Evolutionary conservation across 2,888 invertebrate species (phyloP).

Genomic region (Leptothorax acervorum): DNA sequence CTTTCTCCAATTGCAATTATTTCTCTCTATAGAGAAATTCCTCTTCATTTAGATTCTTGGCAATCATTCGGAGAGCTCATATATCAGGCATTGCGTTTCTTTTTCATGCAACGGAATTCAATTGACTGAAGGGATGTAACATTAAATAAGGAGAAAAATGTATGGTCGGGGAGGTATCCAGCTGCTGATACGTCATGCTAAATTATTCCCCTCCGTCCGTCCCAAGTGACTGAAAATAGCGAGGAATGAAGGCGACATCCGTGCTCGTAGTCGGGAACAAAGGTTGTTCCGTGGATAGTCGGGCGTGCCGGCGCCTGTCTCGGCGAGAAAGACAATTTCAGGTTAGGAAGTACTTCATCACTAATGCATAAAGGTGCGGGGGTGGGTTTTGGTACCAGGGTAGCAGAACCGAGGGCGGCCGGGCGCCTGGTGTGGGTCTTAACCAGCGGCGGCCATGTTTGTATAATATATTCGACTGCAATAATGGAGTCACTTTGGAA

Average conservation of each 20-base stretch:
- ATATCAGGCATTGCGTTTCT: background rate
- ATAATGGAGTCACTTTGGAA: slow-evolving; percentile 80
- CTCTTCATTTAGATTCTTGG: background rate
- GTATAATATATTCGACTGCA: slow-evolving; percentile 80
- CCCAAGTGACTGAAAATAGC: slow-evolving; percentile 69
- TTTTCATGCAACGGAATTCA: background rate
- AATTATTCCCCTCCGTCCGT: slow-evolving; percentile 65
- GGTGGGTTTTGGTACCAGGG: slow-evolving; percentile 44
- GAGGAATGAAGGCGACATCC: slow-evolving; percentile 63
- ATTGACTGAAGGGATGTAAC: slow-evolving; percentile 5
- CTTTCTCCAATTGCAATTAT: background rate
- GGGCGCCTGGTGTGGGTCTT: slow-evolving; percentile 57
- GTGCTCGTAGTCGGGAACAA: slow-evolving; percentile 59
- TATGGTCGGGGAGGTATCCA: slow-evolving; percentile 44
- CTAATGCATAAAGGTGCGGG: slow-evolving; percentile 75
- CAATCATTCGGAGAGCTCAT: background rate
- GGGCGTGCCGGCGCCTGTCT: slow-evolving; percentile 69
- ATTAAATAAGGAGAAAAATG: slow-evolving; percentile 29
- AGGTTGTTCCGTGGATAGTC: slow-evolving; percentile 63
- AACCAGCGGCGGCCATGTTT: slow-evolving; percentile 73
- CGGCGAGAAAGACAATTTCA: slow-evolving; percentile 76
- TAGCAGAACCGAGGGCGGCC: slow-evolving; percentile 23
- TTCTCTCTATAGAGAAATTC: background rate
- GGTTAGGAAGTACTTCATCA: slow-evolving; percentile 75
- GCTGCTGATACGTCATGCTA: slow-evolving; percentile 69